Conservation (phyloP, 2,113 vertebrate genomes). For the Phaethornis superciliosus region DNA sequence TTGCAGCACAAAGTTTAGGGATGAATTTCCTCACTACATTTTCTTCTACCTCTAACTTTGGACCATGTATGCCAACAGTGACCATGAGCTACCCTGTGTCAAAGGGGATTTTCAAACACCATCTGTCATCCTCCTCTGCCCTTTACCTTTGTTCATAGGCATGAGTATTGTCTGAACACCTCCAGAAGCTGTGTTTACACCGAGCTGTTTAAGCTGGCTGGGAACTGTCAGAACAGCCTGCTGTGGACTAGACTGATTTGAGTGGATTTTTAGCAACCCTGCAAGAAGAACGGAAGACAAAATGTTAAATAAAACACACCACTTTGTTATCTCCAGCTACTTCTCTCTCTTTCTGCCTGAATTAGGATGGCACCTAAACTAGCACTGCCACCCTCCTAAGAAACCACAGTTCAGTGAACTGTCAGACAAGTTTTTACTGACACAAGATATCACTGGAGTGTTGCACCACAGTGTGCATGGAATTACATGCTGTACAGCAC, state of each 20-base stretch:
- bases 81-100: slow-evolving; percentile 41
- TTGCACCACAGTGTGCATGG: background rate
- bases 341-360: slow-evolving; percentile 34
- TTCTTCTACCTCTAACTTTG: slow-evolving; percentile 21
- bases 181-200: slow-evolving; percentile 80
- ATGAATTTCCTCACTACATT: slow-evolving; percentile 22
- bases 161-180: slow-evolving; percentile 92
- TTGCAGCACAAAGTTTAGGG: slow-evolving; percentile 39
- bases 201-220: slow-evolving; percentile 93
- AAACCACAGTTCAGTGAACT: slow-evolving; percentile 19
- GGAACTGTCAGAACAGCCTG: slow-evolving; percentile 93
- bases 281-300: slow-evolving; percentile 62
- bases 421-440: background rate
- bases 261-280: slow-evolving; percentile 95
- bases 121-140: slow-evolving; percentile 50
- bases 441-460: background rate
- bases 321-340: slow-evolving; percentile 34
- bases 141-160: slow-evolving; percentile 92
- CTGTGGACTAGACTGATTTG: slow-evolving; percentile 86
- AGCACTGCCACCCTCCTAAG: background rate
- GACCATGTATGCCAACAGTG: background rate
- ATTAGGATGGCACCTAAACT: background rate
- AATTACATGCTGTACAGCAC: background rate
- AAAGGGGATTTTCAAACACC: slow-evolving; percentile 56
- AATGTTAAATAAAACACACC: slow-evolving; percentile 59